Base-by-base conservation (phyloP, 2,888 invertebrate species). In the Agrenia bidenticulata region DNA sequence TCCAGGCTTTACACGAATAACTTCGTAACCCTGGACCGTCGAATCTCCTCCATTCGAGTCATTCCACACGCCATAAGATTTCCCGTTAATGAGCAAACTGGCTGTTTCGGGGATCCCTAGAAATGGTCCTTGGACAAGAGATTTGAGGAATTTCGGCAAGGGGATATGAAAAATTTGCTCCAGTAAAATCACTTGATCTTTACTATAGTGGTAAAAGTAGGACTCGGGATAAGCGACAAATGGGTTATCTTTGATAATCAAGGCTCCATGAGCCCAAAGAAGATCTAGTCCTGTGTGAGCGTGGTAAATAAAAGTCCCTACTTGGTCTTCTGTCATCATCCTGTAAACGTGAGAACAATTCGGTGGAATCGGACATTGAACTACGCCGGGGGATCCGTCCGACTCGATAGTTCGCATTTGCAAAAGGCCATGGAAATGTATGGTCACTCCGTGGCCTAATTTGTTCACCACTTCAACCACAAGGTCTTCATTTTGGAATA, bases 371-470 rank as follows among this genome's bases (percentile, higher is more conserved):
- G 66, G 66, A 21, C 63, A 39, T 45, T 73, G 73, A 1, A 70
- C 70, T 0, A 73, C 58, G 13, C 24, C 23, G 1, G 73, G 67
- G 23, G 68, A 70, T 0, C 73, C 73, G 59, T 73, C 73, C 13
- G 69, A 64, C 11, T 32, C 64, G 1, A 70, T 45, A 2, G 67
- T 63, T 11, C 67, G 62, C 15, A 17, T 37, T 49, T 73, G 73
- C 1, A 64, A 58, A 4, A 73, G 42, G n/a, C 73, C 73, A 56
- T 73, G 73, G 39, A 69, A 68, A 57, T 73, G 73, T n/a, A 73
- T 51, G 2, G 73, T 57, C 13, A 64, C 49, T 17, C 60, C 50
- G 23, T 19, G 26, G 7, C 39, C 15, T 4, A 57, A 27, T 41
- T n/a, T 9, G 41, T 57, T 57, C 2, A 57, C 41, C 2, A 57